phyloP scores from a whole-genome alignment of 2,888 invertebrate species.

The Nymphalis urticae region DNA sequence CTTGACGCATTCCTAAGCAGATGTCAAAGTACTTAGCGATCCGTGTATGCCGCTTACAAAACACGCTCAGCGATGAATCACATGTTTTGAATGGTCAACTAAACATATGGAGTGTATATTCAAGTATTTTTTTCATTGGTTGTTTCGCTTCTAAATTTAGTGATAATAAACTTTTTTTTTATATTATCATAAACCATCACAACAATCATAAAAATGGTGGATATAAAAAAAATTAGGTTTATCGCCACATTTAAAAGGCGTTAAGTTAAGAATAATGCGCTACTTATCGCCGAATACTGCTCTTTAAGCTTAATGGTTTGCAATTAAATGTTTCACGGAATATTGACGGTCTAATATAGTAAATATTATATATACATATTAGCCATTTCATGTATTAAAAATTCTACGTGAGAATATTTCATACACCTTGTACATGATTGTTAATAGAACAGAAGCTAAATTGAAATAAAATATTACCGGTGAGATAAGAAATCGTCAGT shows the following conservation, averaged over 20 bases:
- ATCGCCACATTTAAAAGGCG: slow-evolving; percentile 49
- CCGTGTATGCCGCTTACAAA: slow-evolving; percentile 41
- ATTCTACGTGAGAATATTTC: too few relatives aligned
- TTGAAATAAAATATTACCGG: slow-evolving; percentile 45
- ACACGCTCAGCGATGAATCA: slow-evolving; percentile 38
- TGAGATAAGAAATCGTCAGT: slow-evolving; percentile 41
- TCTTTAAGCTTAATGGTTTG: slow-evolving; percentile 1
- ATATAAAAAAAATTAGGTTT: slow-evolving; percentile 55
- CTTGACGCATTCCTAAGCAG: slow-evolving; percentile 71
- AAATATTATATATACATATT: too few relatives aligned
- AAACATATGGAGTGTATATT: slow-evolving; percentile 11
- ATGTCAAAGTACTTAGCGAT: slow-evolving; percentile 70
- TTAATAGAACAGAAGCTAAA: slow-evolving; percentile 14
- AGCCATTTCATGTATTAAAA: too few relatives aligned
- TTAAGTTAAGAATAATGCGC: slow-evolving; percentile 14
- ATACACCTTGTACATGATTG: background rate
- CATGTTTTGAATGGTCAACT: slow-evolving; percentile 7
- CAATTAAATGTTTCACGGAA: slow-evolving; percentile 10
- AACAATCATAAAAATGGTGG: slow-evolving; percentile 53
- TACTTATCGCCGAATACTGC: slow-evolving; percentile 5
- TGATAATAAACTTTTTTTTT: slow-evolving; percentile 49
- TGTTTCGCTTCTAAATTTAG: slow-evolving; percentile 53
- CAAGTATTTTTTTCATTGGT: slow-evolving; percentile 26
- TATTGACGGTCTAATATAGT: background rate
- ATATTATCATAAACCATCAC: slow-evolving; percentile 54